phyloP scores from a whole-genome alignment of 2,797 vertebrate genomes.

The Leptodactylus fallax region DNA sequence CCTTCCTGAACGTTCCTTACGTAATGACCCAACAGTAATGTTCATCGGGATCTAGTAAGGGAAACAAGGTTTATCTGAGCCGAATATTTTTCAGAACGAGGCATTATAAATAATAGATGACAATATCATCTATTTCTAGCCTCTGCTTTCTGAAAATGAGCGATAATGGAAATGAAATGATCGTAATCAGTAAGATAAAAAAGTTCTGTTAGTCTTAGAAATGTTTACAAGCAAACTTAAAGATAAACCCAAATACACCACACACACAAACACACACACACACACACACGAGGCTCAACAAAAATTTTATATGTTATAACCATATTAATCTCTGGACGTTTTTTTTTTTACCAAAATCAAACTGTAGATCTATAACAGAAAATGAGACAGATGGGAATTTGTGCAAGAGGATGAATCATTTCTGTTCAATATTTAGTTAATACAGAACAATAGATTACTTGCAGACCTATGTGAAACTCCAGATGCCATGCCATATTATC shows the following conservation, averaged over 20 bases:
- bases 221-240: neutral
- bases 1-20: neutral
- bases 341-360: neutral
- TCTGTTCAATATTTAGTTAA: no score
- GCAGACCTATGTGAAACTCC: no score
- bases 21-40: neutral
- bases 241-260: no score
- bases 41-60: neutral
- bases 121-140: neutral
- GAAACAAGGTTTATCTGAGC: neutral
- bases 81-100: neutral
- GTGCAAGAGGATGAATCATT: no score
- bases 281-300: no score
- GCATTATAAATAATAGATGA: slow-evolving; percentile 2
- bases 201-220: neutral
- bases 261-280: no score
- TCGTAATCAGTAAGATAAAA: neutral
- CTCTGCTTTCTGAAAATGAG: neutral
- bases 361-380: neutral
- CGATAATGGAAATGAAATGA: neutral
- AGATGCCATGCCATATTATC: no score
- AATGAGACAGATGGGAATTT: neutral
- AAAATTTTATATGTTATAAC: neutral
- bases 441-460: no score
- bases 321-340: neutral